These are phyloP conservation scores for Xestia sexstrigata DNA, from an alignment of 2,888 invertebrate species.

Conservation along the genomic window DNA sequence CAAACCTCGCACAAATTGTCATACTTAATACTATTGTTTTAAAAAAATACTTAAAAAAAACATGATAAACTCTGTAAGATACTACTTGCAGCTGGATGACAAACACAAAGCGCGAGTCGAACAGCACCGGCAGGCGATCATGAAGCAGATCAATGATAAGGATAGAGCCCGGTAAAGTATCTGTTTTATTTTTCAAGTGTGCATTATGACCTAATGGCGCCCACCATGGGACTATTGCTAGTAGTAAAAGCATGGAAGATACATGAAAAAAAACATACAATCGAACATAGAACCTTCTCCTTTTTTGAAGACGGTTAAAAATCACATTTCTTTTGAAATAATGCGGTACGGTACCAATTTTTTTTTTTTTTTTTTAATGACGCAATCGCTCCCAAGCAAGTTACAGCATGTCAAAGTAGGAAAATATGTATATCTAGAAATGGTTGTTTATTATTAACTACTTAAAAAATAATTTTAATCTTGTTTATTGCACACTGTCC, in stretches of 20 bases:
- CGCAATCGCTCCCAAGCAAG: not conserved
- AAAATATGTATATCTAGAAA: too few relatives aligned
- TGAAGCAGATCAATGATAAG: conserved; percentile 93
- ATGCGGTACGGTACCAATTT: not conserved
- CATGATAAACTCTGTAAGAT: not conserved
- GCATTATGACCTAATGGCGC: not conserved
- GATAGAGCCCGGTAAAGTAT: conserved; percentile 89
- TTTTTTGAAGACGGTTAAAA: too few relatives aligned
- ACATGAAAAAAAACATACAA: too few relatives aligned
- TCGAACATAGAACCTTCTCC: too few relatives aligned
- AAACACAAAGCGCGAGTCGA: conserved; percentile 88
- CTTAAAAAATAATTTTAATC: too few relatives aligned
- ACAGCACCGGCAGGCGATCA: conserved; percentile 91
- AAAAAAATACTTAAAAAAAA: not conserved
- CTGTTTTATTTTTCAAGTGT: not conserved
- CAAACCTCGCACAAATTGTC: not conserved
- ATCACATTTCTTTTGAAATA: not conserved
- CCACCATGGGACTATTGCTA: not conserved
- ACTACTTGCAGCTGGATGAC: conserved; percentile 83
- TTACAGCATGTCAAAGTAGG: not conserved
- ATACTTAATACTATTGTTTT: not conserved
- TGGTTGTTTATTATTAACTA: too few relatives aligned
- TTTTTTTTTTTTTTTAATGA: not conserved
- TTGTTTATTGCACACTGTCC: too few relatives aligned
- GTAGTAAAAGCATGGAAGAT: too few relatives aligned